phyloP scores from a whole-genome alignment of 2,888 invertebrate genomes.

The Apotomis turbidana region DNA sequence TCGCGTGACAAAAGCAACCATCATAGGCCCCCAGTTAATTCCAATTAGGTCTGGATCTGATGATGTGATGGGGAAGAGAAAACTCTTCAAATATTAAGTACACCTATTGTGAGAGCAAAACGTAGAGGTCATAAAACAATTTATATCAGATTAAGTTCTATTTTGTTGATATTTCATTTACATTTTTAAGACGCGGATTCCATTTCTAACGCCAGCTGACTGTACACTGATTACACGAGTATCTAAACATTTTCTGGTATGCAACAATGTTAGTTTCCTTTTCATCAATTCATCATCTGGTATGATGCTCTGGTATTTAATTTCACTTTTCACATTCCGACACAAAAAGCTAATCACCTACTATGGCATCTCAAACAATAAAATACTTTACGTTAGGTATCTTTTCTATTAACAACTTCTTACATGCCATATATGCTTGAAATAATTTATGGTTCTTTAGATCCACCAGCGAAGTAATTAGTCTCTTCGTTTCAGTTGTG shows the following conservation, averaged over 20 bases:
- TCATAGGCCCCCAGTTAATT: too few species aligned
- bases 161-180: too few species aligned
- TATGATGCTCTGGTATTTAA: slow-evolving; percentile 6
- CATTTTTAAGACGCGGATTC: too few species aligned
- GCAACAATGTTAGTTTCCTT: slow-evolving; percentile 12
- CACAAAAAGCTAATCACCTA: slow-evolving; percentile 3
- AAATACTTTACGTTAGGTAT: slow-evolving; percentile 2
- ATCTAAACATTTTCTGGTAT: not conserved
- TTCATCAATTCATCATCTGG: slow-evolving; percentile 23
- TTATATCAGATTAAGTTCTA: too few species aligned
- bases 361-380: slow-evolving; percentile 3
- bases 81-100: too few species aligned
- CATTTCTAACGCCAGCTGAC: too few species aligned
- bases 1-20: too few species aligned
- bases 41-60: too few species aligned
- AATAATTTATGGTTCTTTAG: not conserved
- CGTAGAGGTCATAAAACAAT: too few species aligned
- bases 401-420: not conserved
- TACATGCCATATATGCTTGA: not conserved
- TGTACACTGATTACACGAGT: too few species aligned
- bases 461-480: not conserved
- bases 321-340: slow-evolving; percentile 20
- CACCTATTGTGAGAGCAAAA: too few species aligned
- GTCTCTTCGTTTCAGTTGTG: not conserved
- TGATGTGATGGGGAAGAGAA: too few species aligned